Conservation (phyloP, 92 coral and sea anemone species). For the Diadumene lineata region DNA sequence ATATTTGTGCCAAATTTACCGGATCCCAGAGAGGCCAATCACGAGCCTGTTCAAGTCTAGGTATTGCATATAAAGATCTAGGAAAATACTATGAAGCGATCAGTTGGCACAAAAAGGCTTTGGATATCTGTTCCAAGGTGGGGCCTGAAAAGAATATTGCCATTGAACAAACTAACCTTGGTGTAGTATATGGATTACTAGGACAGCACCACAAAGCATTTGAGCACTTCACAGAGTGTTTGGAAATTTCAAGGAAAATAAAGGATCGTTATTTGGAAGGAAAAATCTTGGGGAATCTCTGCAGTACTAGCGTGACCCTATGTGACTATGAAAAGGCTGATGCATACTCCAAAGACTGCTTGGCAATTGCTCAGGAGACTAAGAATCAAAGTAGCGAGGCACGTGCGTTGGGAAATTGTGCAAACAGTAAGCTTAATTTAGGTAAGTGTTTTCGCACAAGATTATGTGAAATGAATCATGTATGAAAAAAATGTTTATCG, state of each 20-base stretch:
- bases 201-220: background rate
- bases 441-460: no score
- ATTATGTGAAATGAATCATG: no score
- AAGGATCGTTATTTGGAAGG: background rate
- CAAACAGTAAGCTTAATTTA: background rate
- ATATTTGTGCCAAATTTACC: background rate
- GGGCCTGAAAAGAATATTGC: background rate
- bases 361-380: conserved; percentile 1
- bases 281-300: background rate
- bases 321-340: conserved; percentile 5
- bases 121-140: background rate
- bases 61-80: background rate
- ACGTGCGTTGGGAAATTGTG: background rate
- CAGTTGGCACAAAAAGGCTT: background rate
- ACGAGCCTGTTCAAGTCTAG: background rate
- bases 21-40: background rate
- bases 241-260: background rate
- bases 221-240: background rate
- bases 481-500: no score
- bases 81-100: background rate
- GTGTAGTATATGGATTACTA: background rate
- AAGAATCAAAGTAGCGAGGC: background rate
- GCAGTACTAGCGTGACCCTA: background rate
- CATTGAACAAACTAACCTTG: background rate
- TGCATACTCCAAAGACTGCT: background rate